Evolutionary conservation across 2,113 vertebrate species (phyloP).

Genomic region (Hippolais icterina): DNA sequence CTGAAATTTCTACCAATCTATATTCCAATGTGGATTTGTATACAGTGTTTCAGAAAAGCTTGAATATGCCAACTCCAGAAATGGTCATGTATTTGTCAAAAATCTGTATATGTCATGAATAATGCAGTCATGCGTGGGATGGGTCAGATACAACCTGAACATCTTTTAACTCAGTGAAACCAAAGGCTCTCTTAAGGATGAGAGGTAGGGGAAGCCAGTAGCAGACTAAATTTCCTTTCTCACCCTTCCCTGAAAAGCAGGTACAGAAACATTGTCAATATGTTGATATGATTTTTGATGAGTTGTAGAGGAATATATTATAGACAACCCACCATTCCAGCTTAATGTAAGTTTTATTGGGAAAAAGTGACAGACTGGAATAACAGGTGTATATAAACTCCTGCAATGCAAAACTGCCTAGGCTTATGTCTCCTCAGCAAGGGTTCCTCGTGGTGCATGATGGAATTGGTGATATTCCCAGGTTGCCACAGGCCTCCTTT

Average conservation of each 20-base stretch:
- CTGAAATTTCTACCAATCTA: not conserved
- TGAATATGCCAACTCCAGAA: fast-evolving
- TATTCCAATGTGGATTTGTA: not conserved
- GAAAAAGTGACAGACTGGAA: not conserved
- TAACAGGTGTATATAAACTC: not conserved
- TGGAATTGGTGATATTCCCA: not conserved
- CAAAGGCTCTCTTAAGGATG: not conserved
- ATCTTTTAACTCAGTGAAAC: not conserved
- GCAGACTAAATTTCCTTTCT: not conserved
- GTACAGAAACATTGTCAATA: not conserved
- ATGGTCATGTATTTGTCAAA: not conserved
- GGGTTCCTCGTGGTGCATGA: not conserved
- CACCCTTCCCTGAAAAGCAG: not conserved
- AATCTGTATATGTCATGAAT: not conserved
- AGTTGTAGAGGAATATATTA: not conserved
- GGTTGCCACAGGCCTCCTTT: not conserved
- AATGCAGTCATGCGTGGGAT: not conserved
- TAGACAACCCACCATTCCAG: not conserved
- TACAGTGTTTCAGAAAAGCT: not conserved
- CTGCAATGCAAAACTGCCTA: not conserved
- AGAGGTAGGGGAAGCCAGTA: not conserved
- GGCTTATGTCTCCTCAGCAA: not conserved
- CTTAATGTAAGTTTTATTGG: not conserved
- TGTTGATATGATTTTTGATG: not conserved
- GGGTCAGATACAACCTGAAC: not conserved